Percentiles rank a stretch among this genome's conserved stretches.
phyloP scores from a whole-genome alignment of 2,888 invertebrate species.

The Helobdella robusta region DNA sequence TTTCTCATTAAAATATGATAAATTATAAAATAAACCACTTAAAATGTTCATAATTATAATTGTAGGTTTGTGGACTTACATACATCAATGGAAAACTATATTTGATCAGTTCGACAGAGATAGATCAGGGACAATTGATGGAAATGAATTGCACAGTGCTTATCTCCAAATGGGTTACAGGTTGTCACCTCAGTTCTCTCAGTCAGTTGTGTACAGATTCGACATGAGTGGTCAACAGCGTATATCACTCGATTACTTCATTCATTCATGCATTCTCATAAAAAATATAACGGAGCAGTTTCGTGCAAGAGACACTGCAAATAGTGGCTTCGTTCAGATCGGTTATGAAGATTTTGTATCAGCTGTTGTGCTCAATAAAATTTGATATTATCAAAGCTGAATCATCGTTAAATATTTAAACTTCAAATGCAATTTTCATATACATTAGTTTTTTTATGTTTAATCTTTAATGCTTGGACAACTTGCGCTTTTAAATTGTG shows the following conservation, averaged over 20 bases:
- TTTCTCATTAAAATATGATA: no score
- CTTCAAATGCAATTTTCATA: no score
- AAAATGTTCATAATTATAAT: conserved; percentile 2
- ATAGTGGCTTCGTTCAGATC: conserved; percentile 66
- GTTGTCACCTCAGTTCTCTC: conserved; percentile 68
- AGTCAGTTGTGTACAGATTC: conserved; percentile 62
- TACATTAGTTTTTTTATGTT: no score
- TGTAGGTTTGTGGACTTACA: conserved; percentile 47
- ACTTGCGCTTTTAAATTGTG: no score
- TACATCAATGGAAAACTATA: conserved; percentile 49
- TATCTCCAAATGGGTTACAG: conserved; percentile 78
- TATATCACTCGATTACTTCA: conserved; percentile 74
- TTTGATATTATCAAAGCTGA: no score
- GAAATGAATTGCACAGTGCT: conserved; percentile 50
- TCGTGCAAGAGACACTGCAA: conserved; percentile 65
- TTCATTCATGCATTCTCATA: conserved; percentile 76
- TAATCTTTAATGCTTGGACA: no score
- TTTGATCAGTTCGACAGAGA: conserved; percentile 48
- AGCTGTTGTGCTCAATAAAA: conserved; percentile 58
- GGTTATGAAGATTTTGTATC: conserved; percentile 82
- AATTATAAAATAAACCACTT: no score
- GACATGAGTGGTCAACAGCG: conserved; percentile 59
- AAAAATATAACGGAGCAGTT: conserved; percentile 69
- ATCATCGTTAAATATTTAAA: no score
- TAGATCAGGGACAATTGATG: conserved; percentile 49